These are phyloP conservation scores for Coecobrya sp. DNA, from an alignment of 2,888 invertebrate genomes.

Conservation along the genomic window DNA sequence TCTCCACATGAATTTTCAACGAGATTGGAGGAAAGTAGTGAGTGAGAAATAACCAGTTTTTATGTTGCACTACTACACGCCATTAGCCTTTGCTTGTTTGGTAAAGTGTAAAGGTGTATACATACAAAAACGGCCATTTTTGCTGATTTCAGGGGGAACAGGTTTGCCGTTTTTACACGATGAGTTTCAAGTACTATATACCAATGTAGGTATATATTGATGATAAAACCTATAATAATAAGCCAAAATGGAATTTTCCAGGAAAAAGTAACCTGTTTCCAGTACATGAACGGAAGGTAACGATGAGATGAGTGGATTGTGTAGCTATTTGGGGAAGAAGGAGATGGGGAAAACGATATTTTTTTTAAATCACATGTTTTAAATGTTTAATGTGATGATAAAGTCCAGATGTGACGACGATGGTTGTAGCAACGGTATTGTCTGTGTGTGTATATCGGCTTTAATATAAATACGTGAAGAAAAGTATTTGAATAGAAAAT, in stretches of 20 bases:
- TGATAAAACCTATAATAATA: too few species aligned
- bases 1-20: constrained; percentile 38
- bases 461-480: not conserved
- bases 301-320: not conserved
- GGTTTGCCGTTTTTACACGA: not conserved
- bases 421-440: not conserved
- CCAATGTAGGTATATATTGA: too few species aligned
- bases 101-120: not conserved
- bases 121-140: not conserved
- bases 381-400: constrained; percentile 69
- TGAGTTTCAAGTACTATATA: too few species aligned
- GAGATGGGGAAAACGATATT: not conserved
- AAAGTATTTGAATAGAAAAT: not conserved
- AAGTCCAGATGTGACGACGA: constrained; percentile 30
- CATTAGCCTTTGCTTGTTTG: not conserved
- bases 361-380: constrained; percentile 57
- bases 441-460: not conserved
- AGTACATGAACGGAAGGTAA: too few species aligned
- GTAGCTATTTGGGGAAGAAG: not conserved
- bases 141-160: not conserved
- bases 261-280: too few species aligned
- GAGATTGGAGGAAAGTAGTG: constrained; percentile 21
- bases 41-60: not conserved
- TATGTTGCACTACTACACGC: not conserved
- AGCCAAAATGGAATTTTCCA: too few species aligned